These are phyloP conservation scores for Ascaphus truei DNA, from an alignment of 2,113 vertebrate genomes.

Conservation along the genomic window DNA sequence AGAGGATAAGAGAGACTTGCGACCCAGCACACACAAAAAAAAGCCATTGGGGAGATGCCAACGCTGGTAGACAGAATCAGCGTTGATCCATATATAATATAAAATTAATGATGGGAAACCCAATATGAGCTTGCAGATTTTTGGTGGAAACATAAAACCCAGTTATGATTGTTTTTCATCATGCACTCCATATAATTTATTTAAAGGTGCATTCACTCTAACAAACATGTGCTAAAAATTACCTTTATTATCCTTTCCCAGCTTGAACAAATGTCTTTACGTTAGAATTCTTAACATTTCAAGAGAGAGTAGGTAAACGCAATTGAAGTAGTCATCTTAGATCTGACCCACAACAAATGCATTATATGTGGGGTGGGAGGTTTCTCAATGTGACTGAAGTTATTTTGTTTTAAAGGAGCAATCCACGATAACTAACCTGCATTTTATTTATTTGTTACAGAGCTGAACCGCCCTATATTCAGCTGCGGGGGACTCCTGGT, in stretches of 20 bases:
- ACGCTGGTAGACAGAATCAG: neutral
- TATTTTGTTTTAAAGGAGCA: too few relatives aligned
- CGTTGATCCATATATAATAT: constrained; percentile 12
- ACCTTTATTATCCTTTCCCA: neutral
- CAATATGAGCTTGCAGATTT: constrained; percentile 28
- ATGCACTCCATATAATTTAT: constrained; percentile 8
- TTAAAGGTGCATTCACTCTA: constrained; percentile 5
- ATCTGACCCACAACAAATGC: too few relatives aligned
- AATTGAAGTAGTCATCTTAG: neutral
- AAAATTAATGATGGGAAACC: constrained; percentile 13
- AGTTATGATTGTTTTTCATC: constrained; percentile 16
- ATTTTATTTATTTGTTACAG: too few relatives aligned
- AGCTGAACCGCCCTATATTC: too few relatives aligned
- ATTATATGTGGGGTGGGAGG: too few relatives aligned
- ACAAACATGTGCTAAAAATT: constrained; percentile 16
- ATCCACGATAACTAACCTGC: too few relatives aligned
- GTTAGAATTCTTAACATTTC: constrained; percentile 9
- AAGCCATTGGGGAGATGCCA: neutral
- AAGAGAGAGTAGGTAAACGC: neutral
- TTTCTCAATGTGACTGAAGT: too few relatives aligned
- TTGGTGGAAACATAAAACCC: constrained; percentile 23
- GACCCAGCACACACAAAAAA: constrained; percentile 11
- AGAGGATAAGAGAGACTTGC: neutral
- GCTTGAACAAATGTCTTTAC: constrained; percentile 15
- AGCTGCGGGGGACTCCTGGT: too few relatives aligned